phyloP scores from a whole-genome alignment of 2,113 vertebrate species.

The Gallinago jamesoni region DNA sequence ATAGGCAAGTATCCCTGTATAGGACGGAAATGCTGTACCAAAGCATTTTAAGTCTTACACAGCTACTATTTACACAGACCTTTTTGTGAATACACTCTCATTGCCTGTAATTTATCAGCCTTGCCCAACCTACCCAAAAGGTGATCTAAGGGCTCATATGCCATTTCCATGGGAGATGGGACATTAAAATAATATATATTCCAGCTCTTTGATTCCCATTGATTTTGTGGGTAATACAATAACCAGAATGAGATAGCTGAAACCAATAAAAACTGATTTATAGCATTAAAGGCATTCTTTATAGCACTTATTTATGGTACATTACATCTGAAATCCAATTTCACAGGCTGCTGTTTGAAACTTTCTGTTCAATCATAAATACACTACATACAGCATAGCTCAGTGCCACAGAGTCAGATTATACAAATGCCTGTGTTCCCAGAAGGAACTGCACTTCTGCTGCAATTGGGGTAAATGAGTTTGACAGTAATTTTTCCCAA shows the following conservation, averaged over 20 bases:
- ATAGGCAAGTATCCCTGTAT: neutral
- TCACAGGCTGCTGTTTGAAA: constrained; percentile 83
- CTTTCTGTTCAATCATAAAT: constrained; percentile 85
- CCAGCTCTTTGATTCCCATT: constrained; percentile 81
- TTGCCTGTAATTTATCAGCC: constrained; percentile 61
- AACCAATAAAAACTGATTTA: constrained; percentile 87
- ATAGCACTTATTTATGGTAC: constrained; percentile 86
- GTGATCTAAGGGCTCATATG: constrained; percentile 71
- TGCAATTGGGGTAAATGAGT: constrained; percentile 72
- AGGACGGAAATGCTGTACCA: neutral
- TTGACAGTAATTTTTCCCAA: constrained; percentile 73
- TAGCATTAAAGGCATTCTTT: constrained; percentile 84
- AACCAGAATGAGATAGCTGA: constrained; percentile 84
- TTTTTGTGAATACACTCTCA: constrained; percentile 36
- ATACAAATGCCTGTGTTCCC: constrained; percentile 74
- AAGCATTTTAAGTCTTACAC: constrained; percentile 16
- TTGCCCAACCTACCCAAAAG: constrained; percentile 69
- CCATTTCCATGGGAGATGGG: constrained; percentile 75
- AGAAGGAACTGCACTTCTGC: constrained; percentile 72
- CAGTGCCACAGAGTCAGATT: constrained; percentile 76
- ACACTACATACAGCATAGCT: constrained; percentile 76
- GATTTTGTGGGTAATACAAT: constrained; percentile 84
- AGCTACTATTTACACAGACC: constrained; percentile 54
- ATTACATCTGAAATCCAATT: constrained; percentile 87
- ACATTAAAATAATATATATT: constrained; percentile 85